Evolutionary conservation across 2,888 invertebrate genomes (phyloP), one percentile per base, ranked within the genome.

Genomic region (Gisinianus flammeolus): DNA sequence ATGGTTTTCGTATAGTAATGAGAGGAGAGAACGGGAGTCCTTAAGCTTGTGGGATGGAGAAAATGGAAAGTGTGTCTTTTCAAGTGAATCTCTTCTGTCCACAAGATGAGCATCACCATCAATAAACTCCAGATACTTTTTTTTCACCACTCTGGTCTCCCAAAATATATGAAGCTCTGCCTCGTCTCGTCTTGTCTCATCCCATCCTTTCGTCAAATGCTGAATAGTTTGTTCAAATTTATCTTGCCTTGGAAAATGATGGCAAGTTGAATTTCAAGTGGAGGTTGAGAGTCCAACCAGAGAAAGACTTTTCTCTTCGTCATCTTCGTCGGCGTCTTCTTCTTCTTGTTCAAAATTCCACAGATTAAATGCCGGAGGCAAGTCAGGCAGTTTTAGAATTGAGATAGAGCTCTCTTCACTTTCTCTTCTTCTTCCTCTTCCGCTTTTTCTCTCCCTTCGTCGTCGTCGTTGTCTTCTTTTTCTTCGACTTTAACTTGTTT

Each of bases 301-400:
- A 64, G 64, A 44, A 26, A 64, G 30, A 28, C 26, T 64, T 28
- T 24, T n/a, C n/a, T n/a, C n/a, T n/a, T n/a, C n/a, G n/a, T 64
- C 64, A 64, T 64, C 28, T 64, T 24, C n/a, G n/a, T n/a, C n/a
- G n/a, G n/a, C n/a, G 64, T 64, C 26, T 56, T 62, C 62, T 31
- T 35, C 28, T 67, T 67, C 30, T 22, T 30, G n/a, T 31, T 67
- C 33, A 67, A 67, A 67, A 67, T 33, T 67, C 35, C 28, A 12
- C 22, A 22, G 67, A 28, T 67, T 31, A 31, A 67, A 30, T 67
- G 35, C 67, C 67, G 3, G 8, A 24, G 62, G 62, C 62, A 64
- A n/a, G n/a, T 44, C 3, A 44, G 44, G 44, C 44, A 44, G 24
- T 58, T 58, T n/a, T 22, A 22, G 26, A 58, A 58, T 58, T 58